These are phyloP conservation scores for Euthynnus affinis DNA, from an alignment of 2,797 vertebrate genomes.

Conservation along the genomic window DNA sequence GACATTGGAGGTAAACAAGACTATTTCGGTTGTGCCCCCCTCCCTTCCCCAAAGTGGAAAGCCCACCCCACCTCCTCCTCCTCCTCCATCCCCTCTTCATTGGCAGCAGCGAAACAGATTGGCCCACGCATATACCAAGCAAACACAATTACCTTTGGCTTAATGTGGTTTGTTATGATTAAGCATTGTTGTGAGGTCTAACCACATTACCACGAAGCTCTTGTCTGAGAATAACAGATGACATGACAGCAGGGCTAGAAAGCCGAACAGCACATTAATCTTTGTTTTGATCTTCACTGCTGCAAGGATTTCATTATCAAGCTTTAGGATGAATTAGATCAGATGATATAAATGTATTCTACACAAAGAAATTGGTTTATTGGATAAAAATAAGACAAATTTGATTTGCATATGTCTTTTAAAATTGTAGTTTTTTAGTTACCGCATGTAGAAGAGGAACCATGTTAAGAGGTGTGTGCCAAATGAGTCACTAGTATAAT, in stretches of 20 bases:
- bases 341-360: slow-evolving; percentile 66
- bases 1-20: slow-evolving; percentile 87
- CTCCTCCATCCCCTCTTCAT: slow-evolving; percentile 65
- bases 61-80: slow-evolving; percentile 14
- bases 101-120: slow-evolving; percentile 80
- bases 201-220: slow-evolving; percentile 80
- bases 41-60: slow-evolving; percentile 57
- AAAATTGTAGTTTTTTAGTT: slow-evolving; percentile 38
- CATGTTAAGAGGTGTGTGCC: slow-evolving; percentile 60
- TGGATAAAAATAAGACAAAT: slow-evolving; percentile 49
- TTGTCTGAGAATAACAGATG: slow-evolving; percentile 83
- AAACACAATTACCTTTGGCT: slow-evolving; percentile 85
- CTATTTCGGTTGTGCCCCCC: slow-evolving; percentile 73
- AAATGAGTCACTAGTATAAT: slow-evolving; percentile 68
- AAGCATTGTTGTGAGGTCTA: slow-evolving; percentile 85
- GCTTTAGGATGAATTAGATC: slow-evolving; percentile 68
- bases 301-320: slow-evolving; percentile 78
- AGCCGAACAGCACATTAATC: slow-evolving; percentile 76
- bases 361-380: slow-evolving; percentile 47
- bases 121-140: slow-evolving; percentile 78
- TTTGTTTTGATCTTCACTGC: slow-evolving; percentile 75
- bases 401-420: slow-evolving; percentile 33
- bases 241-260: slow-evolving; percentile 79
- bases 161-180: slow-evolving; percentile 86
- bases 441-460: slow-evolving; percentile 39